Base-by-base conservation (phyloP, 2,888 invertebrate species). In the Rotaria macrura region DNA sequence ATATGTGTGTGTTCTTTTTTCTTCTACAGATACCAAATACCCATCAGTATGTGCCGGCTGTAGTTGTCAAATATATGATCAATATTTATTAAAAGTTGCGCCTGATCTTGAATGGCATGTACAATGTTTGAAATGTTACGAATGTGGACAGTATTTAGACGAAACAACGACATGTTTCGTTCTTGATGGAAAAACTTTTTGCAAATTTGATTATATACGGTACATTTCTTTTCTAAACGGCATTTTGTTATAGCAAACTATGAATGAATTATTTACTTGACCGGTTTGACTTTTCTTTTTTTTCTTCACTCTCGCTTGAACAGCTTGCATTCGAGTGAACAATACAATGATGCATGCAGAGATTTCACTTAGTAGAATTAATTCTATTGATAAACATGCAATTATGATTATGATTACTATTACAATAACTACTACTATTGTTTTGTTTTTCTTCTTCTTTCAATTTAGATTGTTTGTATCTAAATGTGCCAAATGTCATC, bases 71-170 rank as follows among this genome's bases (percentile, higher is more conserved):
- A 99, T 99, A 91, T 95, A 95, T 92, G 99, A 99, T 93, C 97
- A 97, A 92, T 99, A 96, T 93, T 97, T 99, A 92, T 93, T 99
- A 89, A 93, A 96, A 90, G 98, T 99, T 89, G 95, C 97, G 0
- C 98, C 99, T 20, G 97, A 99, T 93, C 93, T 86, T 12, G 97
- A 98, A 92, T 99, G 97, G 97, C 99, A 99, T 92, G 96, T 97
- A 87, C 95, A 96, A 88, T 99, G 99, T 91, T 94, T 99, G 88
- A 97, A 92, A 92, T 99, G 98, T 92, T 95, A 95, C 91, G 97
- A 98, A 92, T 99, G 98, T 92, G 93, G 95, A 89, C 95, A 95
- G 92, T 96, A 95, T 92, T 93, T 99, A 89, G 97, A 99, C 93
- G 98, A 99, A 92, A 95, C 94, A 88, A 96, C 96, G 92, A 98